These are phyloP conservation scores for Nyctereutes procyonoides DNA, from an alignment of 2,113 vertebrate species.

Conservation along the genomic window DNA sequence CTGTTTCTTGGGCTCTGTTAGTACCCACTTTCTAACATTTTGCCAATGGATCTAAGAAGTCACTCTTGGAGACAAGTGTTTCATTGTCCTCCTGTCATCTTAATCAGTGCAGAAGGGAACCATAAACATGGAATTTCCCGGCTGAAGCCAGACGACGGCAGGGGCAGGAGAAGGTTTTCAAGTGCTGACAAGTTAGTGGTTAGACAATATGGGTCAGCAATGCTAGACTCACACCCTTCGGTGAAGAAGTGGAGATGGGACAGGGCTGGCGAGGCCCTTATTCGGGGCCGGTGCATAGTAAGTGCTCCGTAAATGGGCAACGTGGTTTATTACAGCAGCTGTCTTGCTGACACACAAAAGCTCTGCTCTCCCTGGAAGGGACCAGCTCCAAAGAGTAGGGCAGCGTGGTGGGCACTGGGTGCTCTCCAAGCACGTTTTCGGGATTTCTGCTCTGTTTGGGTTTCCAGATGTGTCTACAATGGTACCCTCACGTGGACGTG, in stretches of 20 bases:
- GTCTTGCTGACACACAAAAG: neutral
- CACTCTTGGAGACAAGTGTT: slow-evolving; percentile 60
- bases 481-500: neutral
- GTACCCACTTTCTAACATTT: slow-evolving; percentile 72
- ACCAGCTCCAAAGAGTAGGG: neutral
- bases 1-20: slow-evolving; percentile 57
- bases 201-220: neutral
- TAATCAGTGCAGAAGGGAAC: neutral
- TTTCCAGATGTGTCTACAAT: neutral
- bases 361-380: neutral
- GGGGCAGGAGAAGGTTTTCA: neutral
- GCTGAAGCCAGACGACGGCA: neutral
- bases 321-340: neutral
- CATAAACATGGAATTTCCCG: neutral
- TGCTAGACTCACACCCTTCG: neutral
- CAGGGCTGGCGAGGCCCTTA: neutral
- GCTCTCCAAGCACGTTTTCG: neutral
- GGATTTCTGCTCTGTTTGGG: neutral
- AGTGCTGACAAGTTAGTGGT: neutral
- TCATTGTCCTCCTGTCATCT: slow-evolving; percentile 18
- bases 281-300: rapidly evolving
- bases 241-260: neutral
- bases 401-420: neutral
- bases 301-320: neutral
- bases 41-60: slow-evolving; percentile 54